A percentile compares a stretch with the other conserved stretches of the same genome.
Evolutionary conservation across 2,113 vertebrate genomes (phyloP).

Genomic region (Antechinus flavipes): DNA sequence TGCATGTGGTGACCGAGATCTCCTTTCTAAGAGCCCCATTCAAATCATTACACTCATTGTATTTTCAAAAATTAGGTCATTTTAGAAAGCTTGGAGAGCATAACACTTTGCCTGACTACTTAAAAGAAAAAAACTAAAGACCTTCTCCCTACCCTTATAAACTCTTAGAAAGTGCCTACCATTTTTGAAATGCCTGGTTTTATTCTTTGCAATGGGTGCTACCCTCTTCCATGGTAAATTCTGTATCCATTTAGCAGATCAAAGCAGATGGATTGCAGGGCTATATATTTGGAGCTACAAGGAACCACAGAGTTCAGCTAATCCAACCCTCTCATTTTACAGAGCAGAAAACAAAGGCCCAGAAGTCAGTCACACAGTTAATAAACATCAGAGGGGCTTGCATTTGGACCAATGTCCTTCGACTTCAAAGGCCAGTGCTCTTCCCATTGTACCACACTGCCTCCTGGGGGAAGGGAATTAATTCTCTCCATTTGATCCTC

Average conservation of each 20-base stretch:
- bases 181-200: constrained; percentile 16
- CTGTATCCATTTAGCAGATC: neutral
- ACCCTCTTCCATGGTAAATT: neutral
- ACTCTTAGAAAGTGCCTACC: neutral
- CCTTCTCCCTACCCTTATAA: neutral
- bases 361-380: neutral
- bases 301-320: neutral
- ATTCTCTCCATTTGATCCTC: constrained; percentile 7
- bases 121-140: neutral
- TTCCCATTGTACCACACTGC: neutral
- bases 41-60: neutral
- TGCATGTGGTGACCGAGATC: neutral
- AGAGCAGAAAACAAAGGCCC: neutral
- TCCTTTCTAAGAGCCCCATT: neutral
- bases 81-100: constrained; percentile 7
- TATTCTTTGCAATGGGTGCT: constrained; percentile 9
- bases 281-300: neutral
- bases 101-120: neutral
- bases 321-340: neutral
- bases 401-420: neutral
- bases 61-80: neutral
- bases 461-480: neutral
- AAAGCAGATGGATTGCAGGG: neutral
- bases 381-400: neutral
- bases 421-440: neutral